phyloP scores from a whole-genome alignment of 2,113 vertebrate genomes.

The Macquaria australasica region DNA sequence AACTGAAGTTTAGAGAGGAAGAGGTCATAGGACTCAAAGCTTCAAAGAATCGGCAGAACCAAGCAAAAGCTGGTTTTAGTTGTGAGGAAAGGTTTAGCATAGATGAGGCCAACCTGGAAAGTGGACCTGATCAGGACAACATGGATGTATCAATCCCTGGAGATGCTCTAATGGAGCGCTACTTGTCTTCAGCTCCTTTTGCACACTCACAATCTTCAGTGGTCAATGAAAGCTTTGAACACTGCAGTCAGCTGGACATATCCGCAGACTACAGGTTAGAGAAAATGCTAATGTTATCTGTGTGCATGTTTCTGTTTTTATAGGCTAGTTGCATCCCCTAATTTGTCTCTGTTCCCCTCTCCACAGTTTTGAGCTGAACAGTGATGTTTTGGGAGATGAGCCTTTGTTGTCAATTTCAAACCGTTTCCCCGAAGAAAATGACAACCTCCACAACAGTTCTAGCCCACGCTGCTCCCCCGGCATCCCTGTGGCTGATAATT shows the following conservation, averaged over 20 bases:
- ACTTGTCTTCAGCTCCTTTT: slow-evolving; percentile 75
- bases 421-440: slow-evolving; percentile 39
- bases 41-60: slow-evolving; percentile 69
- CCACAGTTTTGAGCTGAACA: slow-evolving; percentile 80
- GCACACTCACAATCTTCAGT: slow-evolving; percentile 64
- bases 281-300: not conserved
- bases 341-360: slow-evolving; percentile 11
- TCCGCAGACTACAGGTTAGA: slow-evolving; percentile 73
- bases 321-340: not conserved
- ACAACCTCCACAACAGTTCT: not conserved
- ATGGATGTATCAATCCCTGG: slow-evolving; percentile 42
- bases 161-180: slow-evolving; percentile 84
- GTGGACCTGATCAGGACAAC: slow-evolving; percentile 37
- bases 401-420: slow-evolving; percentile 72
- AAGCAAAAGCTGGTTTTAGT: slow-evolving; percentile 53
- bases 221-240: slow-evolving; percentile 67
- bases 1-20: slow-evolving; percentile 64
- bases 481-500: not conserved
- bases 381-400: slow-evolving; percentile 76
- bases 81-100: slow-evolving; percentile 17
- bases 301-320: not conserved
- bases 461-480: slow-evolving; percentile 4
- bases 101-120: slow-evolving; percentile 42
- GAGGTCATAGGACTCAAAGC: slow-evolving; percentile 59
- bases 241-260: slow-evolving; percentile 73